phyloP scores from a whole-genome alignment of 2,113 vertebrate species.

The Egretta garzetta region DNA sequence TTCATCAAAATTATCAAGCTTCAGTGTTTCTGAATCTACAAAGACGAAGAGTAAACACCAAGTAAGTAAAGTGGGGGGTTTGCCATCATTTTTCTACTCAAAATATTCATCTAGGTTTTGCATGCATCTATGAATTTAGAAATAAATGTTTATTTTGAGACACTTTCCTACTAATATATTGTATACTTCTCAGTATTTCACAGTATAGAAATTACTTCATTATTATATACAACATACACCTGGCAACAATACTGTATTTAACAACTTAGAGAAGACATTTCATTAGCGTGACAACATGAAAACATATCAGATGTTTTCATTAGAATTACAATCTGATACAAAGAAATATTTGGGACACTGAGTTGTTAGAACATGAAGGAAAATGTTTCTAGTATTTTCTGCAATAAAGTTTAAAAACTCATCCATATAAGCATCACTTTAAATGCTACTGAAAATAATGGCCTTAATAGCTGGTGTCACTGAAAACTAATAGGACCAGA shows the following conservation, averaged over 20 bases:
- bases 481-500: neutral
- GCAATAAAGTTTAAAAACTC: neutral
- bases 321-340: neutral
- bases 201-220: neutral
- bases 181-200: neutral
- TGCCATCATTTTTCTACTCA: neutral
- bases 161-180: neutral
- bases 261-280: neutral
- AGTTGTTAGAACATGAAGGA: neutral
- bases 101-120: neutral
- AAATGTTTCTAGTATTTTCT: neutral
- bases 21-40: slow-evolving; percentile 87
- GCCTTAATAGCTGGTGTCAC: neutral
- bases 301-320: neutral
- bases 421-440: neutral
- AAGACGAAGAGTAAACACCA: slow-evolving; percentile 44
- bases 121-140: neutral
- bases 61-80: neutral
- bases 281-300: neutral
- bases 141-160: neutral
- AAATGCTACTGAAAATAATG: neutral
- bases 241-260: neutral
- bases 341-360: neutral
- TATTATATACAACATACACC: neutral
- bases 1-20: slow-evolving; percentile 87